Conservation (phyloP, 2,888 invertebrate species). For the Ormyrus thymus region DNA sequence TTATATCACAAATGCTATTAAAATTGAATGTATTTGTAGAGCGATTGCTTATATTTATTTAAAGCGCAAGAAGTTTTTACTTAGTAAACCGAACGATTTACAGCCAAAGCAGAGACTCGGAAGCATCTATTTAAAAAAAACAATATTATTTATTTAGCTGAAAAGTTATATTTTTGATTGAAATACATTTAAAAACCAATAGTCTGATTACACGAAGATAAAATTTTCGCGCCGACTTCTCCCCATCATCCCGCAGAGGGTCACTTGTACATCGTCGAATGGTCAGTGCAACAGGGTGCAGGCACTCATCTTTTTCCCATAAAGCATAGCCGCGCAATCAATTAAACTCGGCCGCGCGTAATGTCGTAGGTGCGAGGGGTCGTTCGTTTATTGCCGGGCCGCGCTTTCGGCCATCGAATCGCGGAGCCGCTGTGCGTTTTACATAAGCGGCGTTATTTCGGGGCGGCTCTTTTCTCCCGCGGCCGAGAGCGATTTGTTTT, state of each 20-base stretch:
- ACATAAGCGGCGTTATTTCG: constrained; percentile 10
- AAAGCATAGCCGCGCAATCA: background rate
- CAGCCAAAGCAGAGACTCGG: too few species aligned
- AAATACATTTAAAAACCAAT: too few species aligned
- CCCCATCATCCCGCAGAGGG: background rate
- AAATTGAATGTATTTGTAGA: too few species aligned
- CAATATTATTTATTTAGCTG: too few species aligned
- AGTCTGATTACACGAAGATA: too few species aligned
- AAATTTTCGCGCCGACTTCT: background rate
- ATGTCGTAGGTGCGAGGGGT: background rate
- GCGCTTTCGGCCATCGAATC: constrained; percentile 17
- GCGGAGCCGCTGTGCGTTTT: constrained; percentile 1
- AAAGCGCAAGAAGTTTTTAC: too few species aligned
- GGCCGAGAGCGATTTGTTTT: constrained; percentile 47
- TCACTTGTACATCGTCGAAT: too few species aligned
- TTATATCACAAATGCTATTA: too few species aligned
- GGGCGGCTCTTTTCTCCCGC: background rate
- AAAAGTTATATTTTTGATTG: too few species aligned
- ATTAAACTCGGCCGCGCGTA: background rate
- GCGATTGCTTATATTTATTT: too few species aligned
- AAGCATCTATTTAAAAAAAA: too few species aligned
- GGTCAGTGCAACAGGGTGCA: constrained; percentile 17
- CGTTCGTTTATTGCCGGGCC: constrained; percentile 15
- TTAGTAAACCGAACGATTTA: too few species aligned
- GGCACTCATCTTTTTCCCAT: background rate